These are phyloP conservation scores for Drosophila sordidula DNA, from an alignment of 2,888 invertebrate species.

Conservation along the genomic window DNA sequence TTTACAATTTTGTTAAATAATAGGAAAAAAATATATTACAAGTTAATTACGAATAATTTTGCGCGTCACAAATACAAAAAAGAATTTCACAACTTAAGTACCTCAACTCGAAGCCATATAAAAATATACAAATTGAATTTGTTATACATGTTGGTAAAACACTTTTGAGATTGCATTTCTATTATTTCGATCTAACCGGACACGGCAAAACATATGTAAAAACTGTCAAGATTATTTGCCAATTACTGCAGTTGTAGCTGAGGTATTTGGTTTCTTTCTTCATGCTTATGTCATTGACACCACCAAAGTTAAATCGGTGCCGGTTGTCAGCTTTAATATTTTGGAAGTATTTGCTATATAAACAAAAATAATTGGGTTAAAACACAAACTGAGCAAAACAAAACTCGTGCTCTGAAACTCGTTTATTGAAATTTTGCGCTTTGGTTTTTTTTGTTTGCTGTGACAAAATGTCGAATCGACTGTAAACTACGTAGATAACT, in stretches of 20 bases:
- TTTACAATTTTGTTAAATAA: constrained; percentile 17
- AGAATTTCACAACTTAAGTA: background rate
- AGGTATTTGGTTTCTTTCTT: background rate
- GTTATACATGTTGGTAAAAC: too few species aligned
- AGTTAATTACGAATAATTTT: background rate
- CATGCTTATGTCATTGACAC: background rate
- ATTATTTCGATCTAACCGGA: too few species aligned
- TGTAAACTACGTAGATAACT: constrained; percentile 1
- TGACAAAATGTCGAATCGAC: background rate
- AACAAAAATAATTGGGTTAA: constrained; percentile 26
- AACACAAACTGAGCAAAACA: background rate
- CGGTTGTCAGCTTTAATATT: background rate
- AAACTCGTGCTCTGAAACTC: background rate
- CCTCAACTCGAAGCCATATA: too few species aligned
- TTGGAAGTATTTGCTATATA: background rate
- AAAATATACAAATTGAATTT: too few species aligned
- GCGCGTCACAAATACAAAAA: background rate
- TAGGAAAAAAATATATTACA: background rate
- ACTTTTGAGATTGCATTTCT: too few species aligned
- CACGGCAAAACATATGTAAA: too few species aligned
- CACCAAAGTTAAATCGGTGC: background rate
- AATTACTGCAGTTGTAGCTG: too few species aligned
- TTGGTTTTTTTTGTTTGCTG: background rate
- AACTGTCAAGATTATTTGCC: too few species aligned
- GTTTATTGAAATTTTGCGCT: constrained; percentile 7